Conservation (phyloP, 2,113 vertebrate genomes). For the Acanthisitta chloris region DNA sequence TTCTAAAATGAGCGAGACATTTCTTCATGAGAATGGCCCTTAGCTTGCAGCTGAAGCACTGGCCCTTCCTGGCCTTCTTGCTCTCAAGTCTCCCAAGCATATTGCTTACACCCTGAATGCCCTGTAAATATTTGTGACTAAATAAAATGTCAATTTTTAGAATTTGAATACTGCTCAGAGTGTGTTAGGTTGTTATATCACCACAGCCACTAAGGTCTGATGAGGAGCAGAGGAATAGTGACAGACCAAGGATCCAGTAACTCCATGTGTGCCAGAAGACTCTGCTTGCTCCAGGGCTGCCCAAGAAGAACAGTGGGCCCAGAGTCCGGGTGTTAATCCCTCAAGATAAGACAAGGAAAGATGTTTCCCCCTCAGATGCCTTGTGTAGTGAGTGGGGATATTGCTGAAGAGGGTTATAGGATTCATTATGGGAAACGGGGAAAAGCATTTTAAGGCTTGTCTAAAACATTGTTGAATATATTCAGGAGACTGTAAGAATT, state of each 20-base stretch:
- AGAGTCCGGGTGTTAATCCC: not conserved
- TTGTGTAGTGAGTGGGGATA: not conserved
- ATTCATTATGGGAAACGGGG: not conserved
- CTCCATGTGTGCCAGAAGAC: rapidly evolving
- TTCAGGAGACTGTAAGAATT: not conserved
- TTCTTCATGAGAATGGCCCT: not conserved
- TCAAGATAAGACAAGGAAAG: not conserved
- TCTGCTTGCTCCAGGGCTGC: not conserved
- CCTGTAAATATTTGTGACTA: rapidly evolving
- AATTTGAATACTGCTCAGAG: rapidly evolving
- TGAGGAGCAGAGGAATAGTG: not conserved
- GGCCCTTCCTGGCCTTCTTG: not conserved
- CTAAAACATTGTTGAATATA: not conserved
- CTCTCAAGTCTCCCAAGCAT: not conserved
- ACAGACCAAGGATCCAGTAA: not conserved
- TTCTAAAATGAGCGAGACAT: not conserved
- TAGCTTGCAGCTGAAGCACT: rapidly evolving
- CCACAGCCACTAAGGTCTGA: not conserved
- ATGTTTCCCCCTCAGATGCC: not conserved
- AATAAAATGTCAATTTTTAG: not conserved
- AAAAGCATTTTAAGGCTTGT: not conserved
- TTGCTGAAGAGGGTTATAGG: not conserved
- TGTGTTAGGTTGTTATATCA: not conserved
- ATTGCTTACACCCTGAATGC: not conserved
- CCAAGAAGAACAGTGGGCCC: not conserved